Evolutionary conservation across 2,797 vertebrate genomes (phyloP), one percentile per base, ranked within the genome.

Genomic region (Hoplostethus atlanticus): DNA sequence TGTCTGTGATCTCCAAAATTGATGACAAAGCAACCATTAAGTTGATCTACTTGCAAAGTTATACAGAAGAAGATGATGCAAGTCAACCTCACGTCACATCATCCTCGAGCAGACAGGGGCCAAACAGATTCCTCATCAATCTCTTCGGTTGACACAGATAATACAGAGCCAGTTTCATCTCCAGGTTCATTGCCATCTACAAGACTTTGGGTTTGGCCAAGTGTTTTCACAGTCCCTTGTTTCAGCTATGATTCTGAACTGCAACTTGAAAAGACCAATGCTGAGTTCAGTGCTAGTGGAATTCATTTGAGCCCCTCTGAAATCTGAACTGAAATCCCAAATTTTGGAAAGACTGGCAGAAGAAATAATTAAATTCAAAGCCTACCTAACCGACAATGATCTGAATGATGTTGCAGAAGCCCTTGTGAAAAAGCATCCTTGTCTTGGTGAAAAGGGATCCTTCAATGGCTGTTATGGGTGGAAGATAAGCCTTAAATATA

Each of bases 331-430:
- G 50, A 81, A 83, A 80, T n/a, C 64, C 0, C 31, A 69, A 31
- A 71, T 86, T 61, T 13, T 79, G 8, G 59, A 81, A 47, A 0
- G 12, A 36, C 34, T 80, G 30, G 5, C 77, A 2, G 71, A 73
- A 51, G 64, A 73, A 56, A 83, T 73, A 4, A 10, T 85, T 11
- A 76, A 68, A 13, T 79, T 70, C 12, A 81, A 76, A n/a, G n/a
- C n/a, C n/a, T n/a, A n/a, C n/a, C n/a, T n/a, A n/a, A n/a, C n/a
- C n/a, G n/a, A n/a, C n/a, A n/a, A n/a, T n/a, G n/a, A n/a, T n/a
- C n/a, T n/a, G n/a, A n/a, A n/a, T n/a, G n/a, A n/a, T n/a, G n/a
- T n/a, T n/a, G n/a, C n/a, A n/a, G n/a, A n/a, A n/a, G n/a, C n/a
- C n/a, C n/a, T n/a, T n/a, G n/a, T n/a, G n/a, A n/a, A n/a, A n/a